These are phyloP conservation scores for Bibio marci DNA, from an alignment of 2,888 invertebrate species.

Conservation along the genomic window DNA sequence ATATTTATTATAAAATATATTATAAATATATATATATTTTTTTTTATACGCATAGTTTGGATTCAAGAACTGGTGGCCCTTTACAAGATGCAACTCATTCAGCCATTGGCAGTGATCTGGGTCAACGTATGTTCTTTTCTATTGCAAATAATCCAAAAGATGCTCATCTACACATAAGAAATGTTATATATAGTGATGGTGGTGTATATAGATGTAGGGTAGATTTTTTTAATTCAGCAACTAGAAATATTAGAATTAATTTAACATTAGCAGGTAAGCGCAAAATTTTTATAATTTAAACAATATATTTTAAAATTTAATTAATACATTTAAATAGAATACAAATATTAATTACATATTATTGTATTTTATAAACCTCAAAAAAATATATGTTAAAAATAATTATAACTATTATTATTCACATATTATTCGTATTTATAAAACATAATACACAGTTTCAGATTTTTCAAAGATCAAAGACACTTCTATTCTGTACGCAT, in stretches of 20 bases:
- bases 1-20: too few relatives aligned
- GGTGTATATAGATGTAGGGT: constrained; percentile 77
- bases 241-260: constrained; percentile 70
- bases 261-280: constrained; percentile 73
- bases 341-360: too few relatives aligned
- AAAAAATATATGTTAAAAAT: too few relatives aligned
- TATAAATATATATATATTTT: too few relatives aligned
- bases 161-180: constrained; percentile 55
- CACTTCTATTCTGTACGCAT: too few relatives aligned
- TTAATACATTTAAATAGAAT: constrained; percentile 5
- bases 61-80: constrained; percentile 52
- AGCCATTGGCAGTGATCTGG: constrained; percentile 62
- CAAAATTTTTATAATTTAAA: too few relatives aligned
- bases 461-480: too few relatives aligned
- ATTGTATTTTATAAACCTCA: too few relatives aligned
- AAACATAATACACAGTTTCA: too few relatives aligned
- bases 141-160: constrained; percentile 53
- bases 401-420: too few relatives aligned
- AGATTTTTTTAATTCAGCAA: constrained; percentile 78
- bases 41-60: too few relatives aligned
- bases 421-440: too few relatives aligned
- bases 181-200: constrained; percentile 55
- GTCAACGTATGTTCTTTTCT: constrained; percentile 55
- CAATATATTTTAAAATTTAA: not conserved
- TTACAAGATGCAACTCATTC: constrained; percentile 50